Evolutionary conservation across 1,140 invertebrate species (phyloP), one percentile per base, ranked within the genome.

Genomic region (Drosophila grimshawi): DNA sequence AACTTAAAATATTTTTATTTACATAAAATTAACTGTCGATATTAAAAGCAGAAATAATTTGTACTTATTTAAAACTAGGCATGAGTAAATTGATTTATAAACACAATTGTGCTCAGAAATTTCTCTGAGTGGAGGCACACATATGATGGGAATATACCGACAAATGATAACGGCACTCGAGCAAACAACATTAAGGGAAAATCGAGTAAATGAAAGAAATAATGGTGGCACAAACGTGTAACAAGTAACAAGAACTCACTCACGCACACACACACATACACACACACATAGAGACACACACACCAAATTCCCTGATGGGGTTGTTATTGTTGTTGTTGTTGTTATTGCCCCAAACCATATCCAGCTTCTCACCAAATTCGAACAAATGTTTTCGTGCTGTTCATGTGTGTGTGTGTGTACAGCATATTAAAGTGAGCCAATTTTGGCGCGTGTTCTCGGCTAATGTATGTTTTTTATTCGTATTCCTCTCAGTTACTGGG

Each of bases 181-280:
- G 83, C 83, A 88, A 88, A 88, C 80, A 88, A 88, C 83, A 88
- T 89, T 89, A 88, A 88, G 83, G 85, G 83, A 89, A 86, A 83
- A 88, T 89, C 77, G 76, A 88, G 83, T 88, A 88, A 88, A 83
- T 88, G 83, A 88, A 88, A 69, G 85, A 77, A 80, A 88, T 86
- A 88, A 86, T 82, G 83, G 82, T 55, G 52, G 83, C 72, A 81
- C 60, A 78, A 78, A 86, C 79, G 82, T 80, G 81, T 86, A 86
- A 82, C 83, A 79, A 81, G 82, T 76, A 81, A 76, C 76, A 81
- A 76, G 74, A 57, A 41, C 27, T 32, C 51, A 82, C 76, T 60
- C 71, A 65, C 80, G 48, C 59, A 56, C 60, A 5, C n/a, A 29
- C 60, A 41, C 2, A 41, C 8, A 10, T 10, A 41, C 39, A 56